Conservation (phyloP, 2,113 vertebrate species). For the Octodon degus region DNA sequence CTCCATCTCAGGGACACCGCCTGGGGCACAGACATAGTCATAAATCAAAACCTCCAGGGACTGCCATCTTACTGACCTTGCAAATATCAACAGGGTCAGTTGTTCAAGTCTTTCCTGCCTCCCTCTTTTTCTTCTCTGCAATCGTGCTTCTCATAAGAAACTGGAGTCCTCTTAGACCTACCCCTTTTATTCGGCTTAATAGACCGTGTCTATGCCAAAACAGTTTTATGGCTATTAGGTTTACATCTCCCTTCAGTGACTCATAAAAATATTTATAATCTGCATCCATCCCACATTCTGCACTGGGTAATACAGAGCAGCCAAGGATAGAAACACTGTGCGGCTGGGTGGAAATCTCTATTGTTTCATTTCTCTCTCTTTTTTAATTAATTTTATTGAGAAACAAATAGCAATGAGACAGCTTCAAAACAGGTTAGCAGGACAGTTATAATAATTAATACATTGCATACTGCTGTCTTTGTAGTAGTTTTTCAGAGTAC, state of each 20-base stretch:
- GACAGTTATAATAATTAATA: too few relatives aligned
- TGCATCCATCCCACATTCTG: neutral
- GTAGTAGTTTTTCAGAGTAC: too few relatives aligned
- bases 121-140: neutral
- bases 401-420: too few relatives aligned
- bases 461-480: too few relatives aligned
- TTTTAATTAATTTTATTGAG: too few relatives aligned
- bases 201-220: neutral
- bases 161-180: neutral
- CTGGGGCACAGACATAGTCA: neutral
- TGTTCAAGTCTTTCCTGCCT: neutral
- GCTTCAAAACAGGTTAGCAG: too few relatives aligned
- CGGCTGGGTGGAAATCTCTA: neutral
- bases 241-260: neutral
- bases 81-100: neutral
- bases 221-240: neutral
- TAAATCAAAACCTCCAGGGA: slow-evolving; percentile 64
- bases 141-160: slow-evolving; percentile 26
- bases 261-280: neutral
- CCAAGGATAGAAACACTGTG: neutral
- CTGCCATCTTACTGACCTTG: slow-evolving; percentile 32
- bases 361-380: neutral
- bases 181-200: neutral
- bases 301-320: neutral
- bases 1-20: neutral